A percentile compares a stretch with the other conserved stretches of the same genome.
phyloP scores from a whole-genome alignment of 2,797 vertebrate species.

The Poecilia velifera region DNA sequence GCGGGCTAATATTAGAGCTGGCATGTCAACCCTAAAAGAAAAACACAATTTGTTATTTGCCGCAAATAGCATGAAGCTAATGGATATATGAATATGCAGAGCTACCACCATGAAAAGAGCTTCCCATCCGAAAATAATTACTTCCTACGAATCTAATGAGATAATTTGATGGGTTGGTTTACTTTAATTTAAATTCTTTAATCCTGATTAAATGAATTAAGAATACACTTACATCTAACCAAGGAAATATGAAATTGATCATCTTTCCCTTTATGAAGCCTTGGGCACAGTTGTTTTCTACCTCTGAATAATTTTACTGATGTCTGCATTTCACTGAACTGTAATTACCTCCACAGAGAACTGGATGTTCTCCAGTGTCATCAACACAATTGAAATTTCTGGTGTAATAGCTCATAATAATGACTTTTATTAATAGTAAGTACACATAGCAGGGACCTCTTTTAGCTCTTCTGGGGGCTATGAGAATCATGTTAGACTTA shows the following conservation, averaged over 20 bases:
- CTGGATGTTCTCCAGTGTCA: conserved; percentile 62
- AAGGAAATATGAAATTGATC: conserved; percentile 29
- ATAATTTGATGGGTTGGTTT: conserved; percentile 59
- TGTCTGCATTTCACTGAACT: conserved; percentile 68
- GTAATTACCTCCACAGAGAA: conserved; percentile 64
- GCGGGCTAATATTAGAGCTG: background rate
- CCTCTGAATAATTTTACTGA: conserved; percentile 67
- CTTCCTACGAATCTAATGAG: conserved; percentile 45
- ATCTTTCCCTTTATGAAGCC: conserved; percentile 43
- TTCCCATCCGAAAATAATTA: conserved; percentile 48
- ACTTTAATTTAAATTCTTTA: conserved; percentile 58
- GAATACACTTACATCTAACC: conserved; percentile 60
- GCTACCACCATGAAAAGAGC: background rate
- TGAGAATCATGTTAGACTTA: conserved; percentile 22
- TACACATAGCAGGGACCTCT: conserved; percentile 22
- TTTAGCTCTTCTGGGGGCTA: conserved; percentile 29
- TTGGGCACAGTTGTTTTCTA: conserved; percentile 55
- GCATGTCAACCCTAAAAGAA: background rate
- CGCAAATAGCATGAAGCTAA: background rate
- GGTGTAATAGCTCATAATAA: conserved; percentile 64
- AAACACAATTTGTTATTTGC: background rate
- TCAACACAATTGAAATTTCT: conserved; percentile 59
- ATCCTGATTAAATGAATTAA: conserved; percentile 56
- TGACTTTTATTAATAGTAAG: conserved; percentile 58
- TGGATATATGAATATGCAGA: background rate